Base-by-base conservation (phyloP, 2,888 invertebrate genomes). In the Lampropteryx suffumata region DNA sequence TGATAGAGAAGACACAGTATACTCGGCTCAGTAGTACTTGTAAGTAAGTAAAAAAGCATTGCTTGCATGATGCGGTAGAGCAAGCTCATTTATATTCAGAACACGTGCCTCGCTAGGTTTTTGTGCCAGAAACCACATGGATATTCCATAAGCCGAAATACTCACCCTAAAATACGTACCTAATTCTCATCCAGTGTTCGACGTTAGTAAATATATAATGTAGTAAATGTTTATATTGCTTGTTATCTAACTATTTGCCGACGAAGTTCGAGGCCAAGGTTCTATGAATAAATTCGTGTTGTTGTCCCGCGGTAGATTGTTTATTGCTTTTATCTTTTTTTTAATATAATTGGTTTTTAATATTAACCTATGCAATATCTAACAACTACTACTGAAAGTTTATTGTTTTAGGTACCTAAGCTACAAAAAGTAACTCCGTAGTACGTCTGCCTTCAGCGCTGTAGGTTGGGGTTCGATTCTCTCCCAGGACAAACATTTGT, bases 221-320 rank as follows among this genome's bases (percentile, higher is more conserved):
- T n/a, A n/a, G n/a, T 35, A 41, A 26, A 48, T 29, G 39, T 41
- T 34, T 35, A 14, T 9, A 32, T 36, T 42, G 36, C 14, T 8
- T 42, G 32, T 46, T 46, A 46, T 36, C 14, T 41, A 49, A 43
- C 42, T 37, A 33, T 43, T 28, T 17, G 21, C 32, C 13, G 46
- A 41, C 24, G 35, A 51, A 41, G 51, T 51, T 46, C 51, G 21
- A 48, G 61, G 50, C 50, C 59, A 59, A 55, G 59, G 64, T 54
- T 43, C 11, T 21, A 21, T 37, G 37, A 51, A 45, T 57, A 46
- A 50, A 46, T 51, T 56, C 40, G 36, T 41, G 33, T 50, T 58
- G 51, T 50, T 50, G 53, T 56, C 36, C 40, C 26, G 40, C 50
- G 44, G 55, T 56, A 42, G 45, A 42, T 33, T 50, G 42, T 17